A percentile compares a stretch with the other conserved stretches of the same genome.
Conservation (phyloP, 2,888 invertebrate genomes). For the Hypomecis punctinalis region DNA sequence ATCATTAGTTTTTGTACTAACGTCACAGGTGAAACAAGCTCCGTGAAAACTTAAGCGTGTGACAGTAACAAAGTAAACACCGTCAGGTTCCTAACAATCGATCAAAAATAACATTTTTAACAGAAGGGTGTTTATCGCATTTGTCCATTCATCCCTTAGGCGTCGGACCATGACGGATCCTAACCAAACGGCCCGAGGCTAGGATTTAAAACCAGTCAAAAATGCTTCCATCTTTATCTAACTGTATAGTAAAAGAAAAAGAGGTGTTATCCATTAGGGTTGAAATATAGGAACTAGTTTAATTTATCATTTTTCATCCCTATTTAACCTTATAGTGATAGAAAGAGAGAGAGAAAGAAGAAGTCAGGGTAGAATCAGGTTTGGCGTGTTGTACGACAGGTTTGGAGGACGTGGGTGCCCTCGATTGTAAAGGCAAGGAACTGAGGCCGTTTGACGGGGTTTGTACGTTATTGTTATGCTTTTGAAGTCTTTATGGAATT, state of each 20-base stretch:
- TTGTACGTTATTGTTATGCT: constrained; percentile 33
- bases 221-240: constrained; percentile 30
- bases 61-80: constrained; percentile 48
- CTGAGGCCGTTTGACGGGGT: constrained; percentile 34
- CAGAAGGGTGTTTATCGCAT: constrained; percentile 58
- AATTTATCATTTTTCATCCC: not conserved
- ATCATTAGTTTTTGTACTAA: too few species aligned
- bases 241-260: constrained; percentile 37
- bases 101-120: constrained; percentile 55
- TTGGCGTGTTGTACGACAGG: constrained; percentile 61
- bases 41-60: constrained; percentile 28
- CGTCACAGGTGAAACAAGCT: not conserved
- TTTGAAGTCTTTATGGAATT: constrained; percentile 31
- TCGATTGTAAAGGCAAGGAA: constrained; percentile 57
- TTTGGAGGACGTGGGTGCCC: constrained; percentile 65
- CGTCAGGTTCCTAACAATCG: constrained; percentile 44
- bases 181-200: constrained; percentile 74
- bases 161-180: constrained; percentile 75
- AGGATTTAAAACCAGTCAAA: constrained; percentile 66
- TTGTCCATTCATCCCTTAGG: constrained; percentile 68
- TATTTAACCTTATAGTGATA: not conserved
- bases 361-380: constrained; percentile 58
- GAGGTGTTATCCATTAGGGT: constrained; percentile 23
- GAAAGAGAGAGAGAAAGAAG: constrained; percentile 31
- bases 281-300: constrained; percentile 19